A percentile compares a stretch with the other conserved stretches of the same genome.
Conservation (phyloP, 2,888 invertebrate genomes). For the Cistogaster globosa region DNA sequence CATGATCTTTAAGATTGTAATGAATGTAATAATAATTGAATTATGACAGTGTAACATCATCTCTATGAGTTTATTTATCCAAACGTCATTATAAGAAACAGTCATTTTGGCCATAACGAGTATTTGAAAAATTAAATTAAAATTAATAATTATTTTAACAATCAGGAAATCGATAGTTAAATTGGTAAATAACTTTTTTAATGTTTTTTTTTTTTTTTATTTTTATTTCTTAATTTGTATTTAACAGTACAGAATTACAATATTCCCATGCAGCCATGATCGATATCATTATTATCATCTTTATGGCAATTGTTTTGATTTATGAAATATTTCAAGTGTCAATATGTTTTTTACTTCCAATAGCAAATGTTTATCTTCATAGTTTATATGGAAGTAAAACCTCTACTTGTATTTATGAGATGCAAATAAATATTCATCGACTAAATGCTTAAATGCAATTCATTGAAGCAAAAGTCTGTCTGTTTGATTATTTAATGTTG, state of each 20-base stretch:
- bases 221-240: not conserved
- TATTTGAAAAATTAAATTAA: slow-evolving; percentile 26
- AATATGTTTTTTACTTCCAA: slow-evolving; percentile 55
- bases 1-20: slow-evolving; percentile 1
- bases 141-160: slow-evolving; percentile 24
- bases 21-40: slow-evolving; percentile 36
- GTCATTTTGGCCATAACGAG: slow-evolving; percentile 7
- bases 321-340: slow-evolving; percentile 56
- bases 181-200: slow-evolving; percentile 48
- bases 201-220: slow-evolving; percentile 14
- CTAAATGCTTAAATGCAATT: not conserved
- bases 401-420: not conserved
- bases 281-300: not conserved
- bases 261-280: not conserved
- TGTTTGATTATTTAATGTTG: not conserved
- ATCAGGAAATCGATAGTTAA: slow-evolving; percentile 64
- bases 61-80: slow-evolving; percentile 21
- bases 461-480: not conserved
- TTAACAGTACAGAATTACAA: slow-evolving; percentile 11
- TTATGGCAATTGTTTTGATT: slow-evolving; percentile 45
- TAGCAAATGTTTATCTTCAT: not conserved
- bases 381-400: no score
- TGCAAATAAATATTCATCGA: slow-evolving; percentile 14
- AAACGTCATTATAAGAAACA: slow-evolving; percentile 20
- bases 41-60: slow-evolving; percentile 46